Evolutionary conservation across 2,888 invertebrate genomes (phyloP).

Genomic region (Dryobota labecula): DNA sequence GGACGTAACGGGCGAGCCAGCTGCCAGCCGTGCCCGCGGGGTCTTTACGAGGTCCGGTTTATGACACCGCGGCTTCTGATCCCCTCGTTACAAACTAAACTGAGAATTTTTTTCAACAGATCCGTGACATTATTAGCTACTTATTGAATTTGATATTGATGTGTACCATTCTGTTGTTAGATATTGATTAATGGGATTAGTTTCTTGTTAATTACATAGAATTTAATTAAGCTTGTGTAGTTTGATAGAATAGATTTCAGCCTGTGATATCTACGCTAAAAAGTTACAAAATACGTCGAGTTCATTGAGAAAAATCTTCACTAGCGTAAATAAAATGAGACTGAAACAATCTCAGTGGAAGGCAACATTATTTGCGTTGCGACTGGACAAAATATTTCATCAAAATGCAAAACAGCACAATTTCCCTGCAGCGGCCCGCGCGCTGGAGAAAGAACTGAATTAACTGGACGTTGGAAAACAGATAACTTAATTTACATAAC

Average conservation of each 20-base stretch:
- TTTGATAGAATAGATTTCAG: slow-evolving; percentile 1
- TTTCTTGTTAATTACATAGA: slow-evolving; percentile 28
- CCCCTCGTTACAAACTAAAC: slow-evolving; percentile 68
- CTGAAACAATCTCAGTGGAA: slow-evolving; percentile 52
- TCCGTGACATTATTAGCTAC: slow-evolving; percentile 43
- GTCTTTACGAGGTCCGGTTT: slow-evolving; percentile 81
- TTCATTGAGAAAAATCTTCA: slow-evolving; percentile 29
- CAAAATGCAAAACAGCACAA: slow-evolving; percentile 88
- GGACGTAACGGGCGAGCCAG: slow-evolving; percentile 78
- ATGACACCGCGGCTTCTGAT: slow-evolving; percentile 63
- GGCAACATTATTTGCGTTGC: slow-evolving; percentile 63
- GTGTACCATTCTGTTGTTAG: slow-evolving; percentile 22
- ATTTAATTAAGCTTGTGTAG: slow-evolving; percentile 10
- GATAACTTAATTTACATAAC: slow-evolving; percentile 89
- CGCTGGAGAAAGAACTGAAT: slow-evolving; percentile 84
- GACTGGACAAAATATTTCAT: slow-evolving; percentile 81
- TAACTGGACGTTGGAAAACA: slow-evolving; percentile 87
- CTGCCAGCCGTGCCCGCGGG: slow-evolving; percentile 55
- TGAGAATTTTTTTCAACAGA: slow-evolving; percentile 66
- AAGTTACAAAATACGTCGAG: neutral
- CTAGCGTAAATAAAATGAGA: slow-evolving; percentile 35
- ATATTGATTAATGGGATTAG: slow-evolving; percentile 39
- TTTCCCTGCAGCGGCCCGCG: slow-evolving; percentile 71
- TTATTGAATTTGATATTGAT: slow-evolving; percentile 51
- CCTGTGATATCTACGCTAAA: neutral